Conservation (phyloP, 2,113 vertebrate genomes). For the Microtus richardsoni region DNA sequence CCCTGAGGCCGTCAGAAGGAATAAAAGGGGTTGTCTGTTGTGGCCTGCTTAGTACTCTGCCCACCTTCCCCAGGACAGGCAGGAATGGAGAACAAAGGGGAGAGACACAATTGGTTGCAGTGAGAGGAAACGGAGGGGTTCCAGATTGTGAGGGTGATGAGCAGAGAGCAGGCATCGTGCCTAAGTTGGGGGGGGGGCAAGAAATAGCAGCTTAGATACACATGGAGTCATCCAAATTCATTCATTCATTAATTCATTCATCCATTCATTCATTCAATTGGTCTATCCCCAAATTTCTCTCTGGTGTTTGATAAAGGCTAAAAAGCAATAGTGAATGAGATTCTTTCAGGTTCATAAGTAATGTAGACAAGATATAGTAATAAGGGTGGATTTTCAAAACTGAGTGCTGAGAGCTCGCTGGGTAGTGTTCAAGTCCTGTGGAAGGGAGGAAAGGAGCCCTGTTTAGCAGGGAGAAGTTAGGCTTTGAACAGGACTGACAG, state of each 20-base stretch:
- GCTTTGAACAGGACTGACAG: rapidly evolving
- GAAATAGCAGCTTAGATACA: not conserved
- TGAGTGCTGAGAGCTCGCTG: not conserved
- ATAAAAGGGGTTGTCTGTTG: constrained; percentile 91
- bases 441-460: not conserved
- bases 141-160: not conserved
- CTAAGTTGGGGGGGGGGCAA: not conserved
- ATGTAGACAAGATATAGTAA: not conserved
- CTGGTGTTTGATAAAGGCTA: rapidly evolving
- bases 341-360: not conserved
- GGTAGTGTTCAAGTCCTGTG: not conserved
- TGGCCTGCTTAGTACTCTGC: constrained; percentile 85
- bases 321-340: no score
- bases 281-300: not conserved
- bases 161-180: not conserved
- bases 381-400: not conserved
- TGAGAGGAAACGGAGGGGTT: not conserved
- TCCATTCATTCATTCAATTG: not conserved
- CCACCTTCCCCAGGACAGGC: constrained; percentile 80
- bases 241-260: not conserved
- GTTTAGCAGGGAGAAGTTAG: rapidly evolving
- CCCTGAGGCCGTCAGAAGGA: constrained; percentile 92
- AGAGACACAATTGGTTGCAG: constrained; percentile 27
- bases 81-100: constrained; percentile 70
- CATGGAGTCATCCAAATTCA: not conserved